These are phyloP conservation scores for Holcopasites calliopsidis DNA, from an alignment of 1,140 invertebrate genomes.

Conservation along the genomic window DNA sequence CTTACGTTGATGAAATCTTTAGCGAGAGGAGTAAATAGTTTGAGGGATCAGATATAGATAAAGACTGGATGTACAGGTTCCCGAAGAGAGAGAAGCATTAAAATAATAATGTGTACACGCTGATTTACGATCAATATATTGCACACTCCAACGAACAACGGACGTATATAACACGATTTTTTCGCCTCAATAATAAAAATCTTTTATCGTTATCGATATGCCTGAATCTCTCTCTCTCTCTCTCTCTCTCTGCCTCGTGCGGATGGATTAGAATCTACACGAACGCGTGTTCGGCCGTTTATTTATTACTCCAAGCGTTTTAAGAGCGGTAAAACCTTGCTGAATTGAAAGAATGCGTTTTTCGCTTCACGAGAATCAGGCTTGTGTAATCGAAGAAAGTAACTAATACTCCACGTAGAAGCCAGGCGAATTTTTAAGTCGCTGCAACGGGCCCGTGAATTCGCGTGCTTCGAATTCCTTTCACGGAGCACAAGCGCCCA, in stretches of 20 bases:
- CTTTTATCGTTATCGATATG: background rate
- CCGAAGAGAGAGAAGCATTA: background rate
- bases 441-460: background rate
- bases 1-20: background rate
- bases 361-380: background rate
- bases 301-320: too few relatives aligned
- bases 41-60: constrained; percentile 11
- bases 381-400: background rate
- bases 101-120: background rate
- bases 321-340: background rate
- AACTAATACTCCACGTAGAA: too few relatives aligned
- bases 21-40: background rate
- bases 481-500: background rate
- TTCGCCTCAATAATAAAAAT: background rate
- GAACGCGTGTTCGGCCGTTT: background rate
- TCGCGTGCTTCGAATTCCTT: constrained; percentile 8
- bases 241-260: background rate
- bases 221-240: too few relatives aligned
- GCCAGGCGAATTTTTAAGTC: background rate
- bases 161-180: too few relatives aligned
- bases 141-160: background rate
- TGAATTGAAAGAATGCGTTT: background rate
- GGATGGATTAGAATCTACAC: background rate
- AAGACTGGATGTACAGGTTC: constrained; percentile 7
- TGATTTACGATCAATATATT: too few relatives aligned